Percentiles rank a stretch among this genome's conserved stretches.
phyloP scores from a whole-genome alignment of 1,140 invertebrate genomes.

The Euschistus heros region DNA sequence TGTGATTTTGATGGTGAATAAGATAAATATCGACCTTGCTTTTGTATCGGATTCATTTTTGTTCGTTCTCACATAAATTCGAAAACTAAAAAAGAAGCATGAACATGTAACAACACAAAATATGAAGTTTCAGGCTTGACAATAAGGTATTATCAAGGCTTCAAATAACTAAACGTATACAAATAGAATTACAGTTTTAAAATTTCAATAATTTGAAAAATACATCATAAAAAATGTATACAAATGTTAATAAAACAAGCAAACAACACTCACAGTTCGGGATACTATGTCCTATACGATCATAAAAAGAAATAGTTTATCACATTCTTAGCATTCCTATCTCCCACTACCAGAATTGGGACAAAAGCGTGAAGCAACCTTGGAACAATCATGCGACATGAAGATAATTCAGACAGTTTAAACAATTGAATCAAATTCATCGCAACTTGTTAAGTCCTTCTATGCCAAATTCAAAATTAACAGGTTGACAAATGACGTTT shows the following conservation, averaged over 20 bases:
- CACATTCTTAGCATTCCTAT: slow-evolving; percentile 22
- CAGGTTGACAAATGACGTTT: too few species aligned
- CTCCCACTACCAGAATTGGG: slow-evolving; percentile 15
- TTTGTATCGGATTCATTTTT: slow-evolving; percentile 27
- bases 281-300: slow-evolving; percentile 13
- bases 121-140: too few species aligned
- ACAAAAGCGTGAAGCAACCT: slow-evolving; percentile 16
- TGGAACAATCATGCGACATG: slow-evolving; percentile 7
- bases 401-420: neutral
- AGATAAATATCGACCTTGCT: slow-evolving; percentile 26
- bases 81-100: too few species aligned
- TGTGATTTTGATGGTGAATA: slow-evolving; percentile 26
- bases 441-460: neutral
- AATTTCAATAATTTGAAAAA: too few species aligned
- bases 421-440: slow-evolving; percentile 2
- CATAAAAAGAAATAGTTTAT: slow-evolving; percentile 18
- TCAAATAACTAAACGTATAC: too few species aligned
- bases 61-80: slow-evolving; percentile 3
- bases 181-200: too few species aligned
- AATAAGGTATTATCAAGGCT: too few species aligned
- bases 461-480: too few species aligned
- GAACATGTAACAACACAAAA: too few species aligned
- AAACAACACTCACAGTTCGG: slow-evolving; percentile 1
- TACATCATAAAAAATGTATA: neutral
- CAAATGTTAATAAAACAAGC: neutral